phyloP scores from a whole-genome alignment of 53 echinoderm and acorn worm genomes.

The Echinometra lucunter region DNA sequence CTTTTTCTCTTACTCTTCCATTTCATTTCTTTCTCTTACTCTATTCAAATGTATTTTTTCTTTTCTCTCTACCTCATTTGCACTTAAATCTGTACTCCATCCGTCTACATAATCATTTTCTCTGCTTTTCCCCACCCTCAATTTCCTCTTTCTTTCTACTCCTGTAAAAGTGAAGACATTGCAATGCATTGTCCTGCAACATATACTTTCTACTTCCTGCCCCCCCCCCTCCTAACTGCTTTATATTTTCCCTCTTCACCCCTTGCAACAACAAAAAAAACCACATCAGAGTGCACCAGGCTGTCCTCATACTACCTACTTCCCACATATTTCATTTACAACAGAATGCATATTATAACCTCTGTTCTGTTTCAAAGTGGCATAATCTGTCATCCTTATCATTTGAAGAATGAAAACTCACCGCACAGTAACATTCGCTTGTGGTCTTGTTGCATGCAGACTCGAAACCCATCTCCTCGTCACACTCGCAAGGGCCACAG shows the following conservation, averaged over 20 bases:
- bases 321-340: neutral
- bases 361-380: too few relatives aligned
- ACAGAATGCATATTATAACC: neutral
- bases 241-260: too few relatives aligned
- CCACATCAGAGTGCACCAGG: neutral
- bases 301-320: neutral
- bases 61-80: neutral
- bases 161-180: too few relatives aligned
- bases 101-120: too few relatives aligned
- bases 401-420: constrained; percentile 7
- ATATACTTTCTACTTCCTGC: too few relatives aligned
- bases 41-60: neutral
- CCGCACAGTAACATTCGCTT: constrained; percentile 92
- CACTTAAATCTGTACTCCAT: neutral
- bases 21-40: neutral
- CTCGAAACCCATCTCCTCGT: constrained; percentile 87
- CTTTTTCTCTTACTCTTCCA: neutral
- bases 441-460: constrained; percentile 95
- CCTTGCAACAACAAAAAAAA: neutral
- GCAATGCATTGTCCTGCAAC: too few relatives aligned
- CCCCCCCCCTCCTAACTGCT: too few relatives aligned
- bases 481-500: constrained; percentile 98
- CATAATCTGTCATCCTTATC: neutral
- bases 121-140: neutral
- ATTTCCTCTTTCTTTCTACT: neutral